Evolutionary conservation across 1,140 invertebrate species (phyloP).

Genomic region (Ceratitis capitata): DNA sequence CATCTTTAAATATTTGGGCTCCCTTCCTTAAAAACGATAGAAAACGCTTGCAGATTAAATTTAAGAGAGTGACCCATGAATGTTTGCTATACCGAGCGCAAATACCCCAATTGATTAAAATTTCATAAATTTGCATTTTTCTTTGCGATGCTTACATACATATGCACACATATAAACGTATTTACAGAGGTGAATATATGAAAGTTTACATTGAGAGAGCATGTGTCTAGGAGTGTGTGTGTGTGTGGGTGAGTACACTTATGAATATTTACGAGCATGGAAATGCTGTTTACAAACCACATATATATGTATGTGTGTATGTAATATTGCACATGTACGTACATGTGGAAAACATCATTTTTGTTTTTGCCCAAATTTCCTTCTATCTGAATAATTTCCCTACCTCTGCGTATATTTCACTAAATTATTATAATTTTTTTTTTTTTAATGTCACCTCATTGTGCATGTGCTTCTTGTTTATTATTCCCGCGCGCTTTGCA

Average conservation of each 20-base stretch:
- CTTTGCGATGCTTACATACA: background rate
- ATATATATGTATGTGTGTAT: background rate
- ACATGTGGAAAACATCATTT: background rate
- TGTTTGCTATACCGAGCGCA: background rate
- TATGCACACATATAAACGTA: background rate
- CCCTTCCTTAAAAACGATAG: background rate
- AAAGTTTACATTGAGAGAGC: too few species aligned
- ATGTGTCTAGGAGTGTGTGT: too few species aligned
- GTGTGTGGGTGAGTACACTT: background rate
- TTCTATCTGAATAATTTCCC: background rate
- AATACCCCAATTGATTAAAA: slow-evolving; percentile 4
- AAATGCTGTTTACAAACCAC: background rate
- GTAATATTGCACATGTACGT: background rate
- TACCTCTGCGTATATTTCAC: background rate
- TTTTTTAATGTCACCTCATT: background rate
- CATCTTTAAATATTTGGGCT: background rate
- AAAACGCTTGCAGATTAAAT: background rate
- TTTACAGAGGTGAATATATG: too few species aligned
- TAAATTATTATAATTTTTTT: background rate
- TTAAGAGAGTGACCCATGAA: background rate
- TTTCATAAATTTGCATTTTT: slow-evolving; percentile 13
- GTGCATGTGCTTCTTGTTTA: background rate
- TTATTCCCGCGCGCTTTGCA: background rate
- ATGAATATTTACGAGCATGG: slow-evolving; percentile 29
- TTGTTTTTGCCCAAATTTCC: background rate